Evolutionary conservation across 2,888 invertebrate genomes (phyloP), one percentile per base, ranked within the genome.

Genomic region (Resseliella maxima): DNA sequence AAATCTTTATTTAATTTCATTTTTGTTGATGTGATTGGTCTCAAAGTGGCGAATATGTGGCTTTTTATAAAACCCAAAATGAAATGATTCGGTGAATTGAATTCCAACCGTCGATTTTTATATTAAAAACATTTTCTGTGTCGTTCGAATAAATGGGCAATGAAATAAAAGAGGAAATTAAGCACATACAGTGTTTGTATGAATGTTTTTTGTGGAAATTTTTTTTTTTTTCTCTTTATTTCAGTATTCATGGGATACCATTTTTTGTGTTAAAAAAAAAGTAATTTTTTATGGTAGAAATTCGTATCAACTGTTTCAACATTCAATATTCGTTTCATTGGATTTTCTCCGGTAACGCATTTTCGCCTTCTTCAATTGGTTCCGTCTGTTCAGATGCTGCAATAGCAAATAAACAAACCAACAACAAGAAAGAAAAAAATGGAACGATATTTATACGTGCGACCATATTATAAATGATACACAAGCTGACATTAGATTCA

Each of bases 391-490:
- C 31, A 72, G 10, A 27, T 72, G 27, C 72, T 2, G n/a, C 72
- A 50, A 12, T 12, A 8, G 41, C n/a, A 72, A 72, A 31, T 31
- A 5, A 31, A 45, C 45, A 31, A 72, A 21, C 31, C 3, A 24
- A 24, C 24, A 50, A 50, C 18, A 50, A 27, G 1, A 59, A 24
- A n/a, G 2, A 59, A 59, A 50, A 18, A 59, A 59, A 27, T 2
- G 27, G 59, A n/a, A 31, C 24, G 59, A 72, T 24, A 59, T 59
- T n/a, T n/a, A n/a, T n/a, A n/a, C n/a, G 35, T 31, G n/a, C 5
- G 5, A 72, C 59, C n/a, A 72, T 72, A 72, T 31, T 72, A 72
- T 72, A 72, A 59, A 59, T 59, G 59, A 24, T 72, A 72, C 72
- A 72, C 72, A 31, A 15, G 72, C 59, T 59, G 59, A 59, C 59